Evolutionary conservation across 2,888 invertebrate genomes (phyloP), one percentile per base, ranked within the genome.

Genomic region (Listrodromus nycthemerus): DNA sequence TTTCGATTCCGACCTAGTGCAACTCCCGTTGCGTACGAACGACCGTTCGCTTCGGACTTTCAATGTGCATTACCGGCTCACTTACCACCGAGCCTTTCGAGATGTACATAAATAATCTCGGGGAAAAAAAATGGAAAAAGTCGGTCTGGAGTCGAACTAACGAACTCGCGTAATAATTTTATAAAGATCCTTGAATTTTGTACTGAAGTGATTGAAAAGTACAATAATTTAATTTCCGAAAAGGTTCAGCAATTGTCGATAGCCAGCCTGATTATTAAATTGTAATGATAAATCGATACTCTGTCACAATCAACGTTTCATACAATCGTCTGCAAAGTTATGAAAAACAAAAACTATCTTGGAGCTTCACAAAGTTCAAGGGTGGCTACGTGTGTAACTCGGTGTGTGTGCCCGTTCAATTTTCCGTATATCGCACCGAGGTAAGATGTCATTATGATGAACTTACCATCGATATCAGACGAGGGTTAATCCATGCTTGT

Each of bases 401-500:
- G n/a, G n/a, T 16, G 41, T 4, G 41, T 41, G 13, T 41, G 41
- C 10, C 7, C 2, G 3, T 3, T 2, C 13, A 2, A 2, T 41
- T 41, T 41, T 10, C 37, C 10, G 37, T 41, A 41, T 1, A 41
- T 33, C 5, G 33, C 33, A 33, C 5, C 7, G 33, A 4, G 6
- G 33, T 8, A 8, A 30, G n/a, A 45, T 55, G 37, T 52, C 41
- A 6, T 55, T 55, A 10, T 69, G 5, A 19, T 86, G 86, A 85
- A 92, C 93, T 93, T 92, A 95, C 95, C 94, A 94, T 95, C 70
- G 95, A 95, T 91, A 95, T 94, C 87, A 95, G 92, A 87, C 95
- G 94, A 71, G 95, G 95, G 94, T 95, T 95, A 91, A 95, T 95
- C 95, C 95, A 95, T 84, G 94, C 94, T 89, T 94, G 94, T 93